phyloP scores from a whole-genome alignment of 2,113 vertebrate species.

The Scytalopus superciliaris region DNA sequence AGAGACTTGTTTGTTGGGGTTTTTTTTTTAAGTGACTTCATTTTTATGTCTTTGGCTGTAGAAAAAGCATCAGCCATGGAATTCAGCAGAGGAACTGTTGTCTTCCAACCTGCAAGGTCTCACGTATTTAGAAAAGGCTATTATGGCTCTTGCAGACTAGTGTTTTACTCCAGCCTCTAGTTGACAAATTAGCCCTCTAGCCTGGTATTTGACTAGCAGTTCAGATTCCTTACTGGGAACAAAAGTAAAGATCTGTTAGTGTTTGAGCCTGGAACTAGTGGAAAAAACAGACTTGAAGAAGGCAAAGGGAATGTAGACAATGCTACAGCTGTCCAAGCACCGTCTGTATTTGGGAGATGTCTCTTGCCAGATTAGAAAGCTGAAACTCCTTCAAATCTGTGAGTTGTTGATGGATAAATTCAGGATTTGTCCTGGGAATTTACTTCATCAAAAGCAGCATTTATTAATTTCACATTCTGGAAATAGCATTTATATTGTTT shows the following conservation, averaged over 20 bases:
- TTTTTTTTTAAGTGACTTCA: background rate
- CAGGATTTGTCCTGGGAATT: slow-evolving; percentile 20
- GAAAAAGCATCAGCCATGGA: background rate
- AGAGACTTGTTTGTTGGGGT: background rate
- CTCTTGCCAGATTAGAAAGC: slow-evolving; percentile 20
- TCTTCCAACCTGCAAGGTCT: background rate
- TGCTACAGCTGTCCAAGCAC: slow-evolving; percentile 9
- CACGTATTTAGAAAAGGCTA: background rate
- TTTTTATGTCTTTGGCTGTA: background rate
- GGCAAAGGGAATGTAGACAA: background rate
- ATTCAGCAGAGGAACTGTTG: background rate
- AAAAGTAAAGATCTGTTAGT: background rate
- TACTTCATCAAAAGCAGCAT: slow-evolving; percentile 2
- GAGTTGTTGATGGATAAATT: slow-evolving; percentile 5
- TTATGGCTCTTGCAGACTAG: background rate
- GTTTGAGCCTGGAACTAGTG: background rate
- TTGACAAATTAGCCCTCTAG: background rate
- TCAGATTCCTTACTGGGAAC: background rate
- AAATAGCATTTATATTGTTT: background rate
- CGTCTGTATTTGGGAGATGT: background rate
- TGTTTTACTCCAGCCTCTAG: background rate
- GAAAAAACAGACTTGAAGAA: background rate
- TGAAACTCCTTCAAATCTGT: slow-evolving; percentile 29
- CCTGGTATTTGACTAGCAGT: background rate
- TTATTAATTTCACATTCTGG: slow-evolving; percentile 13